Percentiles rank a stretch among this genome's conserved stretches.
Evolutionary conservation across 2,113 vertebrate species (phyloP).

Genomic region (Nycticebus coucang): DNA sequence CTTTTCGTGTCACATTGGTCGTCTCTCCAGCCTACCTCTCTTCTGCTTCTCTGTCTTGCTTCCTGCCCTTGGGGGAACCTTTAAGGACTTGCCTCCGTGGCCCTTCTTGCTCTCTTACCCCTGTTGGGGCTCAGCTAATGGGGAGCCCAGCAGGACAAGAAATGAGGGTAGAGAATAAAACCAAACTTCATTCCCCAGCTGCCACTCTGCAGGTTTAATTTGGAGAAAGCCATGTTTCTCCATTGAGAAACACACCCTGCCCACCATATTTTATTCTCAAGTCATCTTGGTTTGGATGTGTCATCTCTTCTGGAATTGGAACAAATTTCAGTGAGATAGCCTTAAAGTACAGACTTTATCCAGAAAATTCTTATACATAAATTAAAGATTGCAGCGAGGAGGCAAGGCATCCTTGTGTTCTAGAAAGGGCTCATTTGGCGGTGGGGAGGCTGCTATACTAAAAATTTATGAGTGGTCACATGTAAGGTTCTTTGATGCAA

Average conservation of each 20-base stretch:
- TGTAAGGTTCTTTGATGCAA: not conserved
- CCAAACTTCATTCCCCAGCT: not conserved
- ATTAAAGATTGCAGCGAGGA: not conserved
- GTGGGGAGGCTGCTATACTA: not conserved
- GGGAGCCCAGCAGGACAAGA: not conserved
- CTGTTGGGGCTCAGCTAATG: not conserved
- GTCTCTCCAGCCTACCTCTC: not conserved
- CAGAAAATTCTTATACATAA: not conserved
- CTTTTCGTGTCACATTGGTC: accelerated
- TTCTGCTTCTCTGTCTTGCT: accelerated
- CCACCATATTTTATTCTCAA: not conserved
- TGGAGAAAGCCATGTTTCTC: not conserved
- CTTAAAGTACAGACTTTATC: not conserved
- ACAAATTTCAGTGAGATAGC: not conserved
- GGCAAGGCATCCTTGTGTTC: not conserved
- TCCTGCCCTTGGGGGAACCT: not conserved
- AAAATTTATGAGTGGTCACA: not conserved
- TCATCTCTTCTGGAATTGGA: not conserved
- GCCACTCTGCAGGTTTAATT: not conserved
- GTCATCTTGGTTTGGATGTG: not conserved
- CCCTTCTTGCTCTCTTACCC: not conserved
- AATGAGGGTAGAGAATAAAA: not conserved
- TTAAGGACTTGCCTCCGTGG: not conserved
- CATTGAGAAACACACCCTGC: not conserved
- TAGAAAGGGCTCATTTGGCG: not conserved